Evolutionary conservation across 2,888 invertebrate genomes (phyloP).

Genomic region (Drosophila glabriapex): DNA sequence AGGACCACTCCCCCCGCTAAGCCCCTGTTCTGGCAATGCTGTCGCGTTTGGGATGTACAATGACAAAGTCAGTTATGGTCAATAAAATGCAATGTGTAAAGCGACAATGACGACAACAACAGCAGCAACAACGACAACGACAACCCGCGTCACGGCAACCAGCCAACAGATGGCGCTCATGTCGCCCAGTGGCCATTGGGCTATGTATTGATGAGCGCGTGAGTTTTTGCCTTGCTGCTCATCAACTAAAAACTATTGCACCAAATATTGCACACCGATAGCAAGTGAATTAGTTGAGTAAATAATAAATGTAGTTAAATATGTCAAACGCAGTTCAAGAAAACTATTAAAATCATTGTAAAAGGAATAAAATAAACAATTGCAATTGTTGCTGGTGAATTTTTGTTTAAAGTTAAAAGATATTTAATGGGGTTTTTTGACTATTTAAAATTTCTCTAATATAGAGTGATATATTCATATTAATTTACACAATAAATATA

Average conservation of each 20-base stretch:
- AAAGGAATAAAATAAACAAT: background rate
- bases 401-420: background rate
- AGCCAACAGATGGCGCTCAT: slow-evolving; percentile 64
- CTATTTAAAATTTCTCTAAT: background rate
- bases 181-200: slow-evolving; percentile 29
- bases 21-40: background rate
- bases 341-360: background rate
- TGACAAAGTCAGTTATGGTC: slow-evolving; percentile 82
- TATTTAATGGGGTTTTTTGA: too few species aligned
- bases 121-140: slow-evolving; percentile 7
- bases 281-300: background rate
- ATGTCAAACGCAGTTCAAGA: background rate
- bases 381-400: background rate
- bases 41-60: slow-evolving; percentile 51
- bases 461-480: background rate
- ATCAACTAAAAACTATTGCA: background rate
- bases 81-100: slow-evolving; percentile 78
- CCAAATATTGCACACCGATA: background rate
- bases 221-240: background rate
- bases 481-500: background rate
- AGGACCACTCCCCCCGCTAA: too few species aligned
- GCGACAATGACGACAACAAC: slow-evolving; percentile 56
- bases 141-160: slow-evolving; percentile 20
- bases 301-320: background rate
- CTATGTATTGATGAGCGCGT: slow-evolving; percentile 38